Conservation (phyloP, 2,888 invertebrate species). For the Odontocolon sp. region DNA sequence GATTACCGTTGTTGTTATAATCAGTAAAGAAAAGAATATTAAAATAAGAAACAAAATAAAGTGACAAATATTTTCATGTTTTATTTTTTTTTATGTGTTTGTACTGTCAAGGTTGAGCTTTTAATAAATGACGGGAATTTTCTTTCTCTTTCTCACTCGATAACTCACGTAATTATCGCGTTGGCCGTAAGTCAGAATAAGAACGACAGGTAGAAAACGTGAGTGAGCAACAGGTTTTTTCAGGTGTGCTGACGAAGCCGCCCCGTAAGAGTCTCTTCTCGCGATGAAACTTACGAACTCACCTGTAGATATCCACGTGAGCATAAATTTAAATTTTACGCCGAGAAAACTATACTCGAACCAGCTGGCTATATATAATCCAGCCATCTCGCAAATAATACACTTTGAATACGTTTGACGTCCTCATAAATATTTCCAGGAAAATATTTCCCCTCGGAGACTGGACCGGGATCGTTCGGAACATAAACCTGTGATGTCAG, state of each 20-base stretch:
- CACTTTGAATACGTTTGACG: slow-evolving; percentile 23
- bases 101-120: not conserved
- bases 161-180: slow-evolving; percentile 15
- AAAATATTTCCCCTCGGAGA: not conserved
- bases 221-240: slow-evolving; percentile 58
- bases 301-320: slow-evolving; percentile 47
- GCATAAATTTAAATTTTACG: slow-evolving; percentile 25
- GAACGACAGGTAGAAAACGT: slow-evolving; percentile 24
- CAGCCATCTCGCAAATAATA: slow-evolving; percentile 9
- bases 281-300: slow-evolving; percentile 43
- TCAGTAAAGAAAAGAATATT: too few species aligned
- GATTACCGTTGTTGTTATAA: too few species aligned
- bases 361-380: not conserved
- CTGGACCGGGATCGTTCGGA: not conserved
- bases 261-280: slow-evolving; percentile 14
- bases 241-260: slow-evolving; percentile 46
- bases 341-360: not conserved
- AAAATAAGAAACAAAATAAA: not conserved
- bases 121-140: not conserved
- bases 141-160: not conserved
- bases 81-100: not conserved
- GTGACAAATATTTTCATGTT: not conserved
- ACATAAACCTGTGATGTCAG: not conserved
- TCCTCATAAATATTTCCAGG: slow-evolving; percentile 32
- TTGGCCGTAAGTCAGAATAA: slow-evolving; percentile 13